These are phyloP conservation scores for Neoniphon sammara DNA, from an alignment of 2,797 vertebrate genomes.

Conservation along the genomic window DNA sequence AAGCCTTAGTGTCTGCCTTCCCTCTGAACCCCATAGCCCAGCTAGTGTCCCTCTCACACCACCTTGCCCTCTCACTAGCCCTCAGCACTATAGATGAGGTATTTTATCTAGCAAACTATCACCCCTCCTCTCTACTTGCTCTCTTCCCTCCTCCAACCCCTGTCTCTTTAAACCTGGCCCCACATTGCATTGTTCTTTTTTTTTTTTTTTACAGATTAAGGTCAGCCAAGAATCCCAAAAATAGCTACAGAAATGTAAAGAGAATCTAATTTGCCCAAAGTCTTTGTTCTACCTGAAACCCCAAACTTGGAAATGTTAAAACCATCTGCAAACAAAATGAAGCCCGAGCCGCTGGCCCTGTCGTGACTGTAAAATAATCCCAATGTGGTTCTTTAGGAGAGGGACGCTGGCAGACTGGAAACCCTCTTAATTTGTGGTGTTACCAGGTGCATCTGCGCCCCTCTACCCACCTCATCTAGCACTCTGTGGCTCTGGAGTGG, in stretches of 20 bases:
- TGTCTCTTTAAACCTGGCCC: slow-evolving; percentile 49
- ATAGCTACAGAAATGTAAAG: slow-evolving; percentile 12
- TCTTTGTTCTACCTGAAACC: slow-evolving; percentile 36
- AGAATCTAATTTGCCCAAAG: slow-evolving; percentile 22
- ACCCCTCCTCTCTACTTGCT: slow-evolving; percentile 51
- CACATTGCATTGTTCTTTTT: slow-evolving; percentile 43
- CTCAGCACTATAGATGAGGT: slow-evolving; percentile 42
- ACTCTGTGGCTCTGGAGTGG: slow-evolving; percentile 55
- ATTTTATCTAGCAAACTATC: slow-evolving; percentile 40
- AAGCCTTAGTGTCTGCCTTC: slow-evolving; percentile 64
- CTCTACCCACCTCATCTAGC: slow-evolving; percentile 56
- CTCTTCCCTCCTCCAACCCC: slow-evolving; percentile 48
- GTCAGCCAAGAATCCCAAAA: slow-evolving; percentile 44
- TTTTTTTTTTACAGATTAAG: slow-evolving; percentile 21
- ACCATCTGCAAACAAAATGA: slow-evolving; percentile 21
- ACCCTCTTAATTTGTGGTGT: slow-evolving; percentile 28
- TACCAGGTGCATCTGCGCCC: slow-evolving; percentile 23
- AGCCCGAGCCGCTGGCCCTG: slow-evolving; percentile 29
- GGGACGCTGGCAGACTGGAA: slow-evolving; percentile 30
- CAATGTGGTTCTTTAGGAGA: slow-evolving; percentile 16
- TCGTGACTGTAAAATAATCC: slow-evolving; percentile 53
- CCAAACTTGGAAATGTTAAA: slow-evolving; percentile 36
- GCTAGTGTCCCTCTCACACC: slow-evolving; percentile 38
- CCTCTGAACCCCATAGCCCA: slow-evolving; percentile 50
- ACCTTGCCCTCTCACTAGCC: slow-evolving; percentile 30